Conservation (phyloP, 2,888 invertebrate genomes). For the Theretra japonica region DNA sequence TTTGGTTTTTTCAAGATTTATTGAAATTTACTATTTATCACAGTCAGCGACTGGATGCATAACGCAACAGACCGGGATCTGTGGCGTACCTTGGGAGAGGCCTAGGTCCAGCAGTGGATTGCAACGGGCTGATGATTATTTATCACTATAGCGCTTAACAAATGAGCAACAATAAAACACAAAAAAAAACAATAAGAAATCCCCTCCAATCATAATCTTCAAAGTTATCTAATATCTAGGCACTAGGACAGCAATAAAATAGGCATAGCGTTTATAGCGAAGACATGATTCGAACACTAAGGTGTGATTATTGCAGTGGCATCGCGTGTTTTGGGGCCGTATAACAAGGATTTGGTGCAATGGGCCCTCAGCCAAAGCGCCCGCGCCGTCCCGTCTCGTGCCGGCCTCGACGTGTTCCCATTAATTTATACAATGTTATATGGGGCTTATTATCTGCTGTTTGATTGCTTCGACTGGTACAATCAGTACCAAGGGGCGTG, state of each 20-base stretch:
- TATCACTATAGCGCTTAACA: no score
- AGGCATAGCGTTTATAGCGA: slow-evolving; percentile 30
- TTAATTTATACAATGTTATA: slow-evolving; percentile 57
- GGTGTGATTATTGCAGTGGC: slow-evolving; percentile 58
- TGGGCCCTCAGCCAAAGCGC: slow-evolving; percentile 60
- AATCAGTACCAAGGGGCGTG: slow-evolving; percentile 55
- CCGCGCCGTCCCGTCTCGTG: slow-evolving; percentile 47
- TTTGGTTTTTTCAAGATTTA: no score
- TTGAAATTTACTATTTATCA: no score
- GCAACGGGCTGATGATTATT: no score
- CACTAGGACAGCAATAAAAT: neutral
- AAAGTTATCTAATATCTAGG: neutral
- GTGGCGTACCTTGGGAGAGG: no score
- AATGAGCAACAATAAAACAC: no score
- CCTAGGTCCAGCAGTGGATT: no score
- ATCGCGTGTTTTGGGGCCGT: slow-evolving; percentile 65
- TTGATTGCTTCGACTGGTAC: slow-evolving; percentile 62
- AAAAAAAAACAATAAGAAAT: neutral
- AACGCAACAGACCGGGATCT: no score
- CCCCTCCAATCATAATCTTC: neutral
- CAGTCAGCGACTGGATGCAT: no score
- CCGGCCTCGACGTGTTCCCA: slow-evolving; percentile 73
- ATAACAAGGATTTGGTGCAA: slow-evolving; percentile 57
- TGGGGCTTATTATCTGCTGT: slow-evolving; percentile 50
- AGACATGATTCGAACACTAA: slow-evolving; percentile 38